phyloP scores from a whole-genome alignment of 2,797 vertebrate species.

The Sorex maritimensis region DNA sequence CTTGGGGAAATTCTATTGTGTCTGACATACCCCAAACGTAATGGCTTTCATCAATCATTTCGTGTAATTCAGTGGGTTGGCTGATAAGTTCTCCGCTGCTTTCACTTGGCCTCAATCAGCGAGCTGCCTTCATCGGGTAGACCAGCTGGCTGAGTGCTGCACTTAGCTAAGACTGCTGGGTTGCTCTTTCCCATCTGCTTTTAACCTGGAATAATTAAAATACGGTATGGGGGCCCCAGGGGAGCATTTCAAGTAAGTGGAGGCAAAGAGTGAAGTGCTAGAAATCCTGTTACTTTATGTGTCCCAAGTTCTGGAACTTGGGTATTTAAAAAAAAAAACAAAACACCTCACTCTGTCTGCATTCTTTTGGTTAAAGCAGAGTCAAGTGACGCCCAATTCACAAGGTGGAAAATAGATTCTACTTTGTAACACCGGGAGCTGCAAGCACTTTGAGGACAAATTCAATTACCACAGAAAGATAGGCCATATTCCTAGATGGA shows the following conservation, averaged over 20 bases:
- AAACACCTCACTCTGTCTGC: neutral
- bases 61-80: neutral
- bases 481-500: neutral
- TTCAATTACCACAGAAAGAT: conserved; percentile 10
- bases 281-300: neutral
- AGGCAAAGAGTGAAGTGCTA: neutral
- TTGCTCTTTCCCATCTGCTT: neutral
- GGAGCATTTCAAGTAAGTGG: neutral
- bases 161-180: neutral
- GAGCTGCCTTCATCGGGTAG: neutral
- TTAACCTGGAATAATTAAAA: neutral
- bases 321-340: neutral
- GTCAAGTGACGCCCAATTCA: conserved; percentile 6
- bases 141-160: neutral
- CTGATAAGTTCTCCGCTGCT: neutral
- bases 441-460: neutral
- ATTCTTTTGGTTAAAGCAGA: conserved; percentile 33
- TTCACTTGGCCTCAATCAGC: neutral
- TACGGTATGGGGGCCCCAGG: neutral
- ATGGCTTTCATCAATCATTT: neutral
- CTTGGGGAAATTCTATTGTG: too few relatives aligned
- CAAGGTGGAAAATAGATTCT: neutral
- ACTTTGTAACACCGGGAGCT: neutral
- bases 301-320: conserved; percentile 2
- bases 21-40: too few relatives aligned